Conservation (phyloP, 2,888 invertebrate genomes). For the Drosophila hamatofila region DNA sequence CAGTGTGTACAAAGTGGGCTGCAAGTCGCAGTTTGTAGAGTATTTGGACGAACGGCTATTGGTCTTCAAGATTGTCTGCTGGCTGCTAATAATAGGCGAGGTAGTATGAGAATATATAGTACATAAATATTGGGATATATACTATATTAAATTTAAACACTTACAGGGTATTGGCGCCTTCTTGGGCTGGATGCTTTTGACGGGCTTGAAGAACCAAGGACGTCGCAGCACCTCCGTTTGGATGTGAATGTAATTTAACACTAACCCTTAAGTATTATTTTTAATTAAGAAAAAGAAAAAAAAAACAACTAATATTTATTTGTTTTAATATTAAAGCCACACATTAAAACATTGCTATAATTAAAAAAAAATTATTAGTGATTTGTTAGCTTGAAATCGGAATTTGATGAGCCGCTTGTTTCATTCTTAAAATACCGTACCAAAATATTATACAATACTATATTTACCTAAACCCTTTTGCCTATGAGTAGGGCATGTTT, state of each 20-base stretch:
- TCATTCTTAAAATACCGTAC: constrained; percentile 21
- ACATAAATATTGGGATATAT: background rate
- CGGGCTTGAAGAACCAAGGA: constrained; percentile 74
- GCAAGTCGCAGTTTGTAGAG: constrained; percentile 75
- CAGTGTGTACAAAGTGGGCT: constrained; percentile 70
- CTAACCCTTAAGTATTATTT: constrained; percentile 42
- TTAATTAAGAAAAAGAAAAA: constrained; percentile 24
- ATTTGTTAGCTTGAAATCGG: no score
- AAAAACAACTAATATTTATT: constrained; percentile 30
- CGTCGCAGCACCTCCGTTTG: constrained; percentile 79
- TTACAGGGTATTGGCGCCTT: constrained; percentile 68
- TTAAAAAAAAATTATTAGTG: no score
- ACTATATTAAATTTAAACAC: background rate
- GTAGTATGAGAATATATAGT: constrained; percentile 36
- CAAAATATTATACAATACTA: no score
- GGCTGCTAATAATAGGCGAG: constrained; percentile 77
- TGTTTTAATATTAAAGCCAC: constrained; percentile 22
- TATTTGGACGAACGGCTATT: constrained; percentile 77
- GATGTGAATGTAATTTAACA: constrained; percentile 65
- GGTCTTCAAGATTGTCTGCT: constrained; percentile 76
- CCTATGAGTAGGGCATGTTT: no score
- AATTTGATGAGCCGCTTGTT: no score
- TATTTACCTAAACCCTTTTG: no score
- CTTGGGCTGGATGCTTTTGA: constrained; percentile 75
- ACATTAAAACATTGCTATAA: no score